Conservation (phyloP, 2,888 invertebrate species). For the Sesamia inferens region DNA sequence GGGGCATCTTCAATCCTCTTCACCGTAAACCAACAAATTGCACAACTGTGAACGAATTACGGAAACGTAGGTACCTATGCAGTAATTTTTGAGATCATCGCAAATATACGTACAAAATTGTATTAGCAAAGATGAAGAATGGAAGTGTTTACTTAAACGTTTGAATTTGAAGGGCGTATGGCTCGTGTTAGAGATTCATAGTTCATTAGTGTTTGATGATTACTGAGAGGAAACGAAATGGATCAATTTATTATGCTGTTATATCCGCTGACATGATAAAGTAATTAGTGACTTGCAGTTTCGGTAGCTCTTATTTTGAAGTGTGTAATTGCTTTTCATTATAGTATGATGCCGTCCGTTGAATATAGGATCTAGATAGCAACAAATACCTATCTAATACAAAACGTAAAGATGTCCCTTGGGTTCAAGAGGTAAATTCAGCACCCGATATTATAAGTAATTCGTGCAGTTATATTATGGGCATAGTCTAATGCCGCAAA, state of each 20-base stretch:
- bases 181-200: slow-evolving; percentile 8
- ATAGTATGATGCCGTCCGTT: neutral
- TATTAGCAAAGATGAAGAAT: slow-evolving; percentile 41
- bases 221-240: slow-evolving; percentile 13
- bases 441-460: neutral
- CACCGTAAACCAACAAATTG: slow-evolving; percentile 56
- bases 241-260: slow-evolving; percentile 27
- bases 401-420: neutral
- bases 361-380: neutral
- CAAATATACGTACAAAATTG: slow-evolving; percentile 58
- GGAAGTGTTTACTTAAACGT: slow-evolving; percentile 27
- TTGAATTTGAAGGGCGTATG: slow-evolving; percentile 14
- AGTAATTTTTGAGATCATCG: slow-evolving; percentile 59
- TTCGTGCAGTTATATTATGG: neutral
- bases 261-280: neutral
- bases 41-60: slow-evolving; percentile 56
- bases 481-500: neutral
- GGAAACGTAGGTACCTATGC: slow-evolving; percentile 17
- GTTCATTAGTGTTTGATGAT: slow-evolving; percentile 32
- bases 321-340: neutral
- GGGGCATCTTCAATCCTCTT: slow-evolving; percentile 25
- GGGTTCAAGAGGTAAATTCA: neutral
- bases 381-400: neutral
- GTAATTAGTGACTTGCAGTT: slow-evolving; percentile 42
- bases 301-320: neutral